Percentiles rank a stretch among this genome's conserved stretches.
These are phyloP conservation scores for Morpho achilles DNA, from an alignment of 2,888 invertebrate species.

Conservation along the genomic window DNA sequence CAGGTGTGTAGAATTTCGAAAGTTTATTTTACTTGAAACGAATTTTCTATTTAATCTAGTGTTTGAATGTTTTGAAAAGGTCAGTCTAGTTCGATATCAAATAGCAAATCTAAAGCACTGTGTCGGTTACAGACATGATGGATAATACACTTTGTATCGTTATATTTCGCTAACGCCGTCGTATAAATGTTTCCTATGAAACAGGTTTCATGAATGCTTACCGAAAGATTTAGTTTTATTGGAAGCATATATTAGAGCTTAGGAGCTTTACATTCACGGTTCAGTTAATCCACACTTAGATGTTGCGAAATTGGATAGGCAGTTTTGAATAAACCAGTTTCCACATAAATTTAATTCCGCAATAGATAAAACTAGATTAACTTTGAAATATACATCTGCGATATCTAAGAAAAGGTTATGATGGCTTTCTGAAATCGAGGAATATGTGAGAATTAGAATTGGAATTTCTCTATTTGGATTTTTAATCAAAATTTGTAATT, in stretches of 20 bases:
- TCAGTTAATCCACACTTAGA: conserved; percentile 10
- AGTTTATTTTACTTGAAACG: no score
- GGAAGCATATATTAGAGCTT: conserved; percentile 5
- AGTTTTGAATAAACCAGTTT: conserved; percentile 15
- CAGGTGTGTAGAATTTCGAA: no score
- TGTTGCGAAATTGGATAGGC: conserved; percentile 11
- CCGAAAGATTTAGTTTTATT: conserved; percentile 7
- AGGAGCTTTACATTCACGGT: conserved; percentile 14
- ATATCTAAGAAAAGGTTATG: conserved; percentile 3
- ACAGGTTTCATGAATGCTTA: conserved; percentile 2
- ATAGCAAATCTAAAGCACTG: no score
- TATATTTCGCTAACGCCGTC: neutral
- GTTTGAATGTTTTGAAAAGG: no score
- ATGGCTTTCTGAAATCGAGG: no score
- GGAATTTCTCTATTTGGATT: no score
- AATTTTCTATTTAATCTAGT: no score
- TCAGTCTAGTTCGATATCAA: no score
- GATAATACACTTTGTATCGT: neutral
- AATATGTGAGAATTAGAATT: no score
- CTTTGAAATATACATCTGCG: neutral
- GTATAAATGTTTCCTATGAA: neutral
- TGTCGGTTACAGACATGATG: no score
- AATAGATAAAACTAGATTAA: conserved; percentile 10
- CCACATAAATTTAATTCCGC: conserved; percentile 13
- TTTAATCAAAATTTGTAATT: no score